Evolutionary conservation across 1,140 invertebrate species (phyloP), one percentile per base, ranked within the genome.

Genomic region (Micrasema longulum): DNA sequence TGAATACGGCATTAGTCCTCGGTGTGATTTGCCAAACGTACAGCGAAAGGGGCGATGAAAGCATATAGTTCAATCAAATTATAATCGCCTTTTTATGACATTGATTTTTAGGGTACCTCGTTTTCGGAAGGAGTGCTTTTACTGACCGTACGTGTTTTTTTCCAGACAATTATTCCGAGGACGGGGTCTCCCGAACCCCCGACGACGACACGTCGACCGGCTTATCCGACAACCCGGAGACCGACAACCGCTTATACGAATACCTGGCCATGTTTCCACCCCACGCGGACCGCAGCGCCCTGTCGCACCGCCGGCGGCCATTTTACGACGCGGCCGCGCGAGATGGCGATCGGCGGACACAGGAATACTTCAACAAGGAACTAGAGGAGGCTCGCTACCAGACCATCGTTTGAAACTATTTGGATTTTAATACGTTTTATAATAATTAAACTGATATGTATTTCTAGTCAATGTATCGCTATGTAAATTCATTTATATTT

Each of bases 321-420:
- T 45, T 41, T 63, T 63, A 63, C 22, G 60, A 63, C 22, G 9
- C 36, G 10, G 36, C 6, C 16, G 18, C 14, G 12, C 22, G 12
- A 26, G 20, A 53, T 35, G 45, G 45, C 45, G 12, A 16, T 16
- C 50, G 20, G 20, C 18, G 11, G 10, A 9, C 9, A 11, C 38
- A 45, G 12, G 60, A 63, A 6, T 31, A 69, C 35, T 43, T 70
- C 16, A 63, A 38, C 20, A 62, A 63, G 26, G 55, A 70, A 43
- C 45, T 70, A 10, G 31, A 62, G 11, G 68, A 70, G n/a, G 35
- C 57, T 36, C 31, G 45, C 22, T 70, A 70, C 41, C 68, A 70
- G 23, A 36, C 38, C 9, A 26, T 31, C 11, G 68, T 63, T 22
- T 70, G 41, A 70, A 63, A 31, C n/a, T 11, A 52, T 45, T 9